These are phyloP conservation scores for Drosophila takahashii DNA, from an alignment of 1,140 invertebrate genomes.

Conservation along the genomic window DNA sequence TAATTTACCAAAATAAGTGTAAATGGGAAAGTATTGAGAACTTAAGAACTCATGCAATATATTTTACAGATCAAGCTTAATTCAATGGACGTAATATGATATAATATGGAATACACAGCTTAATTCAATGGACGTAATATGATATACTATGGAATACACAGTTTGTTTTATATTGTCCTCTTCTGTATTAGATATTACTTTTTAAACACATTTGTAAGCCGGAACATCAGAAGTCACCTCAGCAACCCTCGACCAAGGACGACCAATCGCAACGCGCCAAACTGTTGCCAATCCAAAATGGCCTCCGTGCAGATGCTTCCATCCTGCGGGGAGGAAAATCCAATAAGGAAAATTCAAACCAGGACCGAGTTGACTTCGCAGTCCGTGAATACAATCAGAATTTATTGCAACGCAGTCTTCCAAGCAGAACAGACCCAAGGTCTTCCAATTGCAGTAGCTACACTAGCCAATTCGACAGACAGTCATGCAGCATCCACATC, in stretches of 20 bases:
- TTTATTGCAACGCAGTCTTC: constrained; percentile 71
- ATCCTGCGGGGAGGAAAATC: constrained; percentile 55
- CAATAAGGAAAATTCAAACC: constrained; percentile 54
- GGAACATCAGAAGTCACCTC: constrained; percentile 3
- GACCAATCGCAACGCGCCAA: constrained; percentile 51
- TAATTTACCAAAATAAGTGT: no score
- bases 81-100: no score
- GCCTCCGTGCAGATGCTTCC: constrained; percentile 47
- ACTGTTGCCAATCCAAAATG: constrained; percentile 77
- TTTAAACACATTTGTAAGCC: neutral
- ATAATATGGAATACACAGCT: no score
- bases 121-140: no score
- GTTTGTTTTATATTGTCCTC: neutral
- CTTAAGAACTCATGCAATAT: no score
- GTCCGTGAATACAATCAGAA: constrained; percentile 50
- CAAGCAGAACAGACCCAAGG: constrained; percentile 71
- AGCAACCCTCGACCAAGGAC: constrained; percentile 9
- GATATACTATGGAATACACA: no score
- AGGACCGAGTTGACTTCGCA: constrained; percentile 25
- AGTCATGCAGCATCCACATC: constrained; percentile 80
- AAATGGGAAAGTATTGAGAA: no score
- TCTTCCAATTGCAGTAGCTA: constrained; percentile 41
- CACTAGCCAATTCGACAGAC: constrained; percentile 6
- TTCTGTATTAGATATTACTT: neutral
- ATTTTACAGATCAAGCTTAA: no score